Evolutionary conservation across 2,113 vertebrate species (phyloP).

Genomic region (Larimichthys crocea): DNA sequence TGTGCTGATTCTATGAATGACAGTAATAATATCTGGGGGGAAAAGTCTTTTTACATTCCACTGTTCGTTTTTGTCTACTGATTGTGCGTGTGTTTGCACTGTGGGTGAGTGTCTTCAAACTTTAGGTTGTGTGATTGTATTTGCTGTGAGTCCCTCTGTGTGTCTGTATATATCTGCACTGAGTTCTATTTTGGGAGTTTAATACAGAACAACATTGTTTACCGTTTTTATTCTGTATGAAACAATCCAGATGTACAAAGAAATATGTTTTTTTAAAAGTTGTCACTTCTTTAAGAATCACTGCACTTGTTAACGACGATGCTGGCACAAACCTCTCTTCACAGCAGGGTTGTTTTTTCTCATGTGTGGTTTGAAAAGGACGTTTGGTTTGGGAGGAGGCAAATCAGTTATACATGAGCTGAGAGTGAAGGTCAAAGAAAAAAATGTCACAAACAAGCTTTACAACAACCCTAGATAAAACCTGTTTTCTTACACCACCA

Average conservation of each 20-base stretch:
- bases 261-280: conserved; percentile 49
- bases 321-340: conserved; percentile 77
- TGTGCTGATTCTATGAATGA: conserved; percentile 44
- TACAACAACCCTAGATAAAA: conserved; percentile 29
- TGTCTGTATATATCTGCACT: conserved; percentile 71
- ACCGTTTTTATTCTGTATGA: conserved; percentile 75
- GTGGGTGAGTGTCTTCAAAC: conserved; percentile 61
- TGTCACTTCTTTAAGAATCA: conserved; percentile 59
- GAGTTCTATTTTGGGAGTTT: conserved; percentile 74
- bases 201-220: conserved; percentile 70
- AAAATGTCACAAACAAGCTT: conserved; percentile 46
- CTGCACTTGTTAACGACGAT: conserved; percentile 66
- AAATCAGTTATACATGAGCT: conserved; percentile 28
- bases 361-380: conserved; percentile 24
- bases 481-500: conserved; percentile 18
- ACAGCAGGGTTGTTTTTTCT: conserved; percentile 68
- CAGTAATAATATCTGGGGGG: conserved; percentile 51
- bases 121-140: conserved; percentile 70
- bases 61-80: conserved; percentile 61
- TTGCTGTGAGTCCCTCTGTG: conserved; percentile 61
- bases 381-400: conserved; percentile 13
- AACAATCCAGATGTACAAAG: conserved; percentile 70
- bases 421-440: conserved; percentile 41
- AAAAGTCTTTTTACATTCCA: conserved; percentile 67
- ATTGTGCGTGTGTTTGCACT: conserved; percentile 56